Conservation (phyloP, 2,888 invertebrate species). For the Dorcus parallelipipedus region DNA sequence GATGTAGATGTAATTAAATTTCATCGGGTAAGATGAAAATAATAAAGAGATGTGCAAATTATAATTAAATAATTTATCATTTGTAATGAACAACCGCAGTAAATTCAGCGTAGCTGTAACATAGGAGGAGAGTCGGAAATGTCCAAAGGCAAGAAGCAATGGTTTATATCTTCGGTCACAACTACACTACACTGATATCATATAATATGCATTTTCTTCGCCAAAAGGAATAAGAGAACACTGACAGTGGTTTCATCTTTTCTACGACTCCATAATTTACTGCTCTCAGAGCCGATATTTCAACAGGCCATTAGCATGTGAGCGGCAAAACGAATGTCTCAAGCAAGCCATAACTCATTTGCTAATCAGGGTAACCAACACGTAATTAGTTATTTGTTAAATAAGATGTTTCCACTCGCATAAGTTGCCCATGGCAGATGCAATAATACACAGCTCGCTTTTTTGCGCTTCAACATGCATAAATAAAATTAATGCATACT, state of each 20-base stretch:
- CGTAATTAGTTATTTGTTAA: constrained; percentile 41
- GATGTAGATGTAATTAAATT: too few relatives aligned
- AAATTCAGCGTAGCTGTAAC: too few relatives aligned
- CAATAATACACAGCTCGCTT: background rate
- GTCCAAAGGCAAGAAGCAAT: background rate
- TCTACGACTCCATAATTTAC: constrained; percentile 33
- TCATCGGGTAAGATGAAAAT: too few relatives aligned
- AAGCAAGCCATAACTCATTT: constrained; percentile 39
- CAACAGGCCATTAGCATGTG: constrained; percentile 20
- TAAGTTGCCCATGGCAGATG: background rate
- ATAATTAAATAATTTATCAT: too few relatives aligned
- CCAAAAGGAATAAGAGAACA: background rate
- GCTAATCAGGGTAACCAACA: constrained; percentile 38
- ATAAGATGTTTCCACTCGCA: constrained; percentile 31
- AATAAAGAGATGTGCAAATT: constrained; percentile 13
- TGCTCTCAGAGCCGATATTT: constrained; percentile 19
- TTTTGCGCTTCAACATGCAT: background rate
- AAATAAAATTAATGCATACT: background rate
- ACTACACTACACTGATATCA: background rate
- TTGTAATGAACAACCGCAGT: too few relatives aligned
- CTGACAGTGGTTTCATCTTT: constrained; percentile 30
- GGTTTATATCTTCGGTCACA: background rate
- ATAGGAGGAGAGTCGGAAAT: too few relatives aligned
- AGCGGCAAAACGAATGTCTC: constrained; percentile 27
- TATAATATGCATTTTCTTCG: too few relatives aligned